Evolutionary conservation across 2,113 vertebrate genomes (phyloP).

Genomic region (Dasyurus viverrinus): DNA sequence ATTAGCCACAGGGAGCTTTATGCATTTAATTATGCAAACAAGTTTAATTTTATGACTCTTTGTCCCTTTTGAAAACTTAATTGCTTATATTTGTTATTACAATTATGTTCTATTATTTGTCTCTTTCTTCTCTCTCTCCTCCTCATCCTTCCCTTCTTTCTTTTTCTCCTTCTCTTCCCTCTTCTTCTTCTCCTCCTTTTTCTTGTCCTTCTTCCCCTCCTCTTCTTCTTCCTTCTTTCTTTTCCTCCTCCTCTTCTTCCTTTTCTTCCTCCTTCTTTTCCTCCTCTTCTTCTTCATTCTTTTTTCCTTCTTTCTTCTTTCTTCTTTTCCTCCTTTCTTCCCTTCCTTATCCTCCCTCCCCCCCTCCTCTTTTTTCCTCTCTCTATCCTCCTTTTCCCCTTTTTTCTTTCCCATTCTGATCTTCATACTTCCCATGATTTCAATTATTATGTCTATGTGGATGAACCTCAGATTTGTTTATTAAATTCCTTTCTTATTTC

Average conservation of each 20-base stretch:
- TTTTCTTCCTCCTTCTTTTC: background rate
- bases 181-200: background rate
- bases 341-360: background rate
- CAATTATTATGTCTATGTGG: background rate
- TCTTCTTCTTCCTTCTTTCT: background rate
- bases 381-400: background rate
- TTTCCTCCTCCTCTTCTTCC: background rate
- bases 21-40: background rate
- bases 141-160: background rate
- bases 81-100: background rate
- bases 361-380: background rate
- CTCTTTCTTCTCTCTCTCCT: background rate
- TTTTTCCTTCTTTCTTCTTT: background rate
- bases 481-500: background rate
- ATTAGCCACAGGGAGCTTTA: background rate
- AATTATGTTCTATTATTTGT: background rate
- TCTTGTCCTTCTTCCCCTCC: background rate
- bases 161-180: background rate
- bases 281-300: background rate
- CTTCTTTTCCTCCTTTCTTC: background rate
- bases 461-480: background rate
- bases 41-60: background rate
- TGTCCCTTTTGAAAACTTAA: background rate
- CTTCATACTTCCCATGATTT: background rate
- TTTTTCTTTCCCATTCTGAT: background rate